Conservation (phyloP, 1,140 invertebrate species). For the Alviniconcha marisindica region DNA sequence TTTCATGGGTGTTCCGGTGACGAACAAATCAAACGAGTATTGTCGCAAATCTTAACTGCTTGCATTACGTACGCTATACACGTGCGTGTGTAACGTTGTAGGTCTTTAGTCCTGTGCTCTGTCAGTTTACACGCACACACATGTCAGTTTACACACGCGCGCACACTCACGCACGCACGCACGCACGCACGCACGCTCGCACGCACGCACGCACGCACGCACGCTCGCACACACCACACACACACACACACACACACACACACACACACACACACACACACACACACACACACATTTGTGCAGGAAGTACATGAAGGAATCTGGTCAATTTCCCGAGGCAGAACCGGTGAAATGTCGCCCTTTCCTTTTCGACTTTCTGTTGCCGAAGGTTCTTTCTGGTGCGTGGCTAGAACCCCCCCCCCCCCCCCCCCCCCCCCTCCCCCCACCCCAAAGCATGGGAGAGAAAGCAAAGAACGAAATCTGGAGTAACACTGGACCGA, state of each 20-base stretch:
- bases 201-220: neutral
- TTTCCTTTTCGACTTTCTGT: too few species aligned
- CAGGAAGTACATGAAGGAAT: too few species aligned
- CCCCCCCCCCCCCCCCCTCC: neutral
- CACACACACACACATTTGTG: slow-evolving; percentile 2
- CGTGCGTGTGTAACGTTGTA: too few species aligned
- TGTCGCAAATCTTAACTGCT: too few species aligned
- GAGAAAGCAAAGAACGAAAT: neutral
- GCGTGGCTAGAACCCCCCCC: neutral
- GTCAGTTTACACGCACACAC: neutral
- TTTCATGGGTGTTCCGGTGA: too few species aligned
- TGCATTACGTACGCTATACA: too few species aligned
- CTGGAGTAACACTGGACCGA: too few species aligned
- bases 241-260: slow-evolving; percentile 7
- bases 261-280: neutral
- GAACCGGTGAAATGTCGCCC: too few species aligned
- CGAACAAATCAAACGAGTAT: too few species aligned
- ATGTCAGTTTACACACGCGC: neutral
- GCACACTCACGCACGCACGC: neutral
- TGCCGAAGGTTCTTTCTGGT: too few species aligned
- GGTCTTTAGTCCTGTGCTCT: too few species aligned
- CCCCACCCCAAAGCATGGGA: neutral
- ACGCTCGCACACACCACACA: neutral
- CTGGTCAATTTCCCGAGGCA: too few species aligned
- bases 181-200: neutral